Evolutionary conservation across 2,888 invertebrate genomes (phyloP).

Genomic region (Tenthredo distinguenda): DNA sequence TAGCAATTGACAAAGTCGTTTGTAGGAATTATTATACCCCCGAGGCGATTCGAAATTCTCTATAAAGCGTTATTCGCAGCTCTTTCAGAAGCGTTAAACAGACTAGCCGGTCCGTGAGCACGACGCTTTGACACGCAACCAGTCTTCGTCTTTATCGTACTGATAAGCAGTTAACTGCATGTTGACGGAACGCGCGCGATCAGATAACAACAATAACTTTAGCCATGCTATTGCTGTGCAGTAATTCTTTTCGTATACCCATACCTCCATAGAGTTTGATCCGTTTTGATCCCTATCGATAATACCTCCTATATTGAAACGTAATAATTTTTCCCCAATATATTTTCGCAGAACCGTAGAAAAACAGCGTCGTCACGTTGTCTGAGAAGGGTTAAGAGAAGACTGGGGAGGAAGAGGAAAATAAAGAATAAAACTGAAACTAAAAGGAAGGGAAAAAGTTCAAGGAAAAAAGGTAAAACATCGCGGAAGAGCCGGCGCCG

Average conservation of each 20-base stretch:
- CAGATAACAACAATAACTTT: slow-evolving; percentile 10
- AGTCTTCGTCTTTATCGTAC: slow-evolving; percentile 20
- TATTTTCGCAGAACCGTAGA: background rate
- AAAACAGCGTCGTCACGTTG: slow-evolving; percentile 1
- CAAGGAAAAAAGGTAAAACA: slow-evolving; percentile 23
- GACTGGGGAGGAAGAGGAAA: background rate
- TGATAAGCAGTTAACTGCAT: slow-evolving; percentile 27
- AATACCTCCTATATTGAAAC: background rate
- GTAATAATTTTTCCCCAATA: background rate
- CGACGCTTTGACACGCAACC: slow-evolving; percentile 27
- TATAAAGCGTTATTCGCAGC: slow-evolving; percentile 25
- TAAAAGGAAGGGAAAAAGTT: slow-evolving; percentile 15
- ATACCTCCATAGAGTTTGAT: background rate
- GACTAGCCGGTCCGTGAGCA: background rate
- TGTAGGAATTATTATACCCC: slow-evolving; percentile 24
- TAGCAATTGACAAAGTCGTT: slow-evolving; percentile 34
- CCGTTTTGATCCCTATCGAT: background rate
- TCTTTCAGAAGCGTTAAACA: background rate
- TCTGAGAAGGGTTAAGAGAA: background rate
- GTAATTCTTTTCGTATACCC: background rate
- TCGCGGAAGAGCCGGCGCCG: slow-evolving; percentile 17
- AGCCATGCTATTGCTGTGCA: background rate
- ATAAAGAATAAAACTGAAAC: slow-evolving; percentile 46
- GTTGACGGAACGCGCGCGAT: slow-evolving; percentile 33
- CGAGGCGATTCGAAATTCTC: slow-evolving; percentile 29